A percentile compares a stretch with the other conserved stretches of the same genome.
Conservation (phyloP, 2,888 invertebrate species). For the Stenoptilia bipunctidactyla region DNA sequence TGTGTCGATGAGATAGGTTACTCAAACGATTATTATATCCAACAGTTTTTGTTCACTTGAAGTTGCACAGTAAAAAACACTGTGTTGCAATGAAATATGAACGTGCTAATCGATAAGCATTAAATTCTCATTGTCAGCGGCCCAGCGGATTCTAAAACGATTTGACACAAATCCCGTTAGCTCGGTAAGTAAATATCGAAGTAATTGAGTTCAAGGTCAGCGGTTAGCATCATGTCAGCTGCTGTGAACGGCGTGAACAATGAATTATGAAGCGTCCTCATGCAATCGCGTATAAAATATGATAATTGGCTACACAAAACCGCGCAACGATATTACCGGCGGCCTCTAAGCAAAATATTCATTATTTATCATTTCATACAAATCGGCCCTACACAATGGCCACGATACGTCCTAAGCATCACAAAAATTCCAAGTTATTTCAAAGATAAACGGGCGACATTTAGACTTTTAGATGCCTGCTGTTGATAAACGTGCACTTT, state of each 20-base stretch:
- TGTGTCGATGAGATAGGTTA: conserved; percentile 1
- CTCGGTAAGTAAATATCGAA: conserved; percentile 44
- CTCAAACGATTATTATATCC: neutral
- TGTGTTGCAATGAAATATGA: too few species aligned
- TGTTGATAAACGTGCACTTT: neutral
- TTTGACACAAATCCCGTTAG: conserved; percentile 65
- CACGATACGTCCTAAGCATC: conserved; percentile 16
- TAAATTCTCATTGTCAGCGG: conserved; percentile 30
- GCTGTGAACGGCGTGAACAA: conserved; percentile 67
- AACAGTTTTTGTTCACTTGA: too few species aligned
- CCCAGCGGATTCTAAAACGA: conserved; percentile 39
- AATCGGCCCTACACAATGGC: conserved; percentile 2
- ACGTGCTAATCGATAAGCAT: neutral
- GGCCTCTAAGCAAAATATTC: conserved; percentile 11
- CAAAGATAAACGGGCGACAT: conserved; percentile 15
- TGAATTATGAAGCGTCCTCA: conserved; percentile 59
- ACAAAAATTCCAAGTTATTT: conserved; percentile 14
- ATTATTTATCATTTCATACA: conserved; percentile 4
- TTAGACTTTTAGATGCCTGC: neutral
- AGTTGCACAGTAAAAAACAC: too few species aligned
- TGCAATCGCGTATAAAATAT: conserved; percentile 62
- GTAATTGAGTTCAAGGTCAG: conserved; percentile 67
- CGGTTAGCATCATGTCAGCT: conserved; percentile 51
- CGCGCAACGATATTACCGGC: conserved; percentile 31
- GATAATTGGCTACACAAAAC: conserved; percentile 54